Base-by-base conservation (phyloP, 1,140 invertebrate species). In the Heliconius hewitsoni region DNA sequence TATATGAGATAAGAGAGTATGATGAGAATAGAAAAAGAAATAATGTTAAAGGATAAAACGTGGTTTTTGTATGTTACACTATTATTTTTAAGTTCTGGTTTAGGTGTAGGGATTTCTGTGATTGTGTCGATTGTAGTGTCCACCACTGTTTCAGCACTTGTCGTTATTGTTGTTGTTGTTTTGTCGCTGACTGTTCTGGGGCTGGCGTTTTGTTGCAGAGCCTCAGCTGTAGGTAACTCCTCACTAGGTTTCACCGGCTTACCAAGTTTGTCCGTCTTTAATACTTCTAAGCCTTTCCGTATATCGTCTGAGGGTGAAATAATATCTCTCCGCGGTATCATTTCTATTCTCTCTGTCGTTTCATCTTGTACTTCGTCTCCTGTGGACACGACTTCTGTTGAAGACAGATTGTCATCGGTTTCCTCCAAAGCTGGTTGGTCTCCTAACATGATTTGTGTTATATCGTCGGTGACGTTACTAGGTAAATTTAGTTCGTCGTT, bases 161-260 rank as follows among this genome's bases (percentile, higher is more conserved):
- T 85, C 16, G 77, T 77, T 70, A 73, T 46, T 52, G 46, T 46
- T 46, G 46, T 46, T 46, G 79, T 80, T 66, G 79, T 70, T 74
- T 83, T 81, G 46, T 81, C 83, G 55, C 60, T 82, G n/a, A 50
- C 42, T 46, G 50, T 23, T 34, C 80, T 78, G 11, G 88, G 82
- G 74, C 80, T 90, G 3, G 80, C 84, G 77, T 87, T 88, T 84
- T 93, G 86, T 82, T 92, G 91, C 8, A 92, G 74, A 23, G 91
- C 91, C 81, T 91, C 89, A 27, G 91, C 90, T 23, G 92, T 89
- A 19, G 91, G 92, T 74, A 90, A 76, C 50, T 85, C 74, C 70
- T 87, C 86, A 80, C 84, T 90, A 16, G 90, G 78, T 82, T 90
- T 89, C 19, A 77, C 82, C 80, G 55, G 74, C 76, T 77, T 78